Conservation (phyloP, 2,888 invertebrate species). For the Diadromus collaris region DNA sequence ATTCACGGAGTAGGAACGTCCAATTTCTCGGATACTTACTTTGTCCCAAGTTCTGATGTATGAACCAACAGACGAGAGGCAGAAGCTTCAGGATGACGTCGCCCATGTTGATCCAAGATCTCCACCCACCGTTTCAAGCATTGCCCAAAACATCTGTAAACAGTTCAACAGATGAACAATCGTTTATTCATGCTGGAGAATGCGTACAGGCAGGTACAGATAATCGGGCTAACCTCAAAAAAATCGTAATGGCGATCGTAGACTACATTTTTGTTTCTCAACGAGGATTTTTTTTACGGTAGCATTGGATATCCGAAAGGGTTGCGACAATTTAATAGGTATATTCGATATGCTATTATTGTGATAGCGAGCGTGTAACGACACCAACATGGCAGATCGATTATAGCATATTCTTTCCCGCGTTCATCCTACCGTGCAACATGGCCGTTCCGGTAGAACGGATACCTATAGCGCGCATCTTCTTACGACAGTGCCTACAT, state of each 20-base stretch:
- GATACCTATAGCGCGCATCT: conserved; percentile 40
- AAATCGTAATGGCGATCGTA: not conserved
- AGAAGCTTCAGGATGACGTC: conserved; percentile 72
- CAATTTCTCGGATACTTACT: conserved; percentile 64
- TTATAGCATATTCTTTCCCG: conserved; percentile 45
- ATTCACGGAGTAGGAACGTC: conserved; percentile 1
- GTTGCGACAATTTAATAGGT: conserved; percentile 1
- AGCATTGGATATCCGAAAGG: not conserved
- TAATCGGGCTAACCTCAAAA: not conserved
- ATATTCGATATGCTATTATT: not conserved
- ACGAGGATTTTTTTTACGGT: not conserved
- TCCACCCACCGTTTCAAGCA: conserved; percentile 72
- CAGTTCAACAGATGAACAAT: not conserved
- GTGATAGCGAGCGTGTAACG: not conserved
- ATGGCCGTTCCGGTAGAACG: conserved; percentile 59
- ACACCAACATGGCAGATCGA: conserved; percentile 32
- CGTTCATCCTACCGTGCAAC: conserved; percentile 63
- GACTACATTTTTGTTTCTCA: not conserved
- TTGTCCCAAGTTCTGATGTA: conserved; percentile 70
- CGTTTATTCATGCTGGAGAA: not conserved
- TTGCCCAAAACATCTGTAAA: conserved; percentile 73
- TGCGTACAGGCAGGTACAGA: not conserved
- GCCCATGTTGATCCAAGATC: conserved; percentile 76
- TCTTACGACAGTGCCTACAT: conserved; percentile 30
- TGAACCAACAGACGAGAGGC: conserved; percentile 68